Base-by-base conservation (phyloP, 1,140 invertebrate species). In the Thaumatotibia leucotreta region DNA sequence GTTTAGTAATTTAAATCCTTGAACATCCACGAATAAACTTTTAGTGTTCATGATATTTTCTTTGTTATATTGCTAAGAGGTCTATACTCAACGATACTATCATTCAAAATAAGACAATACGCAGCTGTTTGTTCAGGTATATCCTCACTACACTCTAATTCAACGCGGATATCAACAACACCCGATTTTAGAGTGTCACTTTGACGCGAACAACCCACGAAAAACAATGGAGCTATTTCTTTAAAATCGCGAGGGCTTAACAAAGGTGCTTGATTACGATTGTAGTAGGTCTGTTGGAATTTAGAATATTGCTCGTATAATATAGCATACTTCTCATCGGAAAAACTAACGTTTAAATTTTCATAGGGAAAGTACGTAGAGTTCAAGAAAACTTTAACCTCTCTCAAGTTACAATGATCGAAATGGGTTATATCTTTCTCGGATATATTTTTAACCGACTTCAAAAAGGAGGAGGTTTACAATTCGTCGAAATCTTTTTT, bases 21-120 rank as follows among this genome's bases (percentile, higher is more conserved):
- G 35, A 10, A 39, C 11, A 39, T 39, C 35, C 4, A 39, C 35
- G 14, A 39, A 10, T 1, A 39, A 4, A 17, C 14, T n/a, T 1
- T 39, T 11, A 0, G 11, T 10, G n/a, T 10, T 39, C 33, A 39
- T 39, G 33, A 39, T 39, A 39, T 39, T 39, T 39, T 39, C 10
- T 39, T 39, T 11, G 14, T 17, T 14, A 39, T 39, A 39, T 39
- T 39, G n/a, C 61, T 73, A 10, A 75, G 58, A 11, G 70, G 73
- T 63, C 54, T 75, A 49, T 76, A 73, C 67, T 75, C 71, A 17
- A 69, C 17, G 14, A 76, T 33, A 6, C 61, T 62, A 62, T 76
- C 71, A 65, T 76, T 73, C 11, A 76, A 65, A 31, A 73, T 73
- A 24, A 76, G 33, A 65, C 74, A 76, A 61, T 76, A 73, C 0